Evolutionary conservation across 2,888 invertebrate species (phyloP), one percentile per base, ranked within the genome.

Genomic region (Drosophila pseudotalamancana): DNA sequence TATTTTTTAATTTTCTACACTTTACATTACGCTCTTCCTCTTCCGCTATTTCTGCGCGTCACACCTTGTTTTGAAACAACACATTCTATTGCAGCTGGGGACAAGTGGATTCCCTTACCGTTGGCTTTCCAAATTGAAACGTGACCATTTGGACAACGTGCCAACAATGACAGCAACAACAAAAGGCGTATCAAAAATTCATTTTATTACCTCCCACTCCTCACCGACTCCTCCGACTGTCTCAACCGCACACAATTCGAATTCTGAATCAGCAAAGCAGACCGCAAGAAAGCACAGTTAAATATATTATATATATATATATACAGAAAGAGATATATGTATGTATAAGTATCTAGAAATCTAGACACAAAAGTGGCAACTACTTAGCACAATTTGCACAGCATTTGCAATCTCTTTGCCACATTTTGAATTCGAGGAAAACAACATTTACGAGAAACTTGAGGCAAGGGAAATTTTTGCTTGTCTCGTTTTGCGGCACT

Each of bases 401-500:
- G 54, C 53, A 50, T 64, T 72, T 42, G 32, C 56, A 55, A 56
- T 40, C 25, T 50, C 43, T 18, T 43, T 71, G 48, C 12, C 34
- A 32, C 43, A 55, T 59, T 65, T 56, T 34, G 14, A 8, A 35
- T 46, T 18, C 14, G 3, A 25, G 11, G 3, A n/a, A 40, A 21
- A 18, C 39, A 34, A 43, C 43, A 51, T 40, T 21, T 19, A 21
- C 23, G 25, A 35, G 50, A 32, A 37, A 46, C 42, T 60, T 45
- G 29, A 27, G 35, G 18, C 31, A 16, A 32, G 49, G 23, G 4
- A 65, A 68, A 62, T 55, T 65, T 72, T 25, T 25, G 23, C 53
- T 62, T 50, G 39, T 55, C 29, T 51, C 59, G 68, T 76, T 76
- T 76, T 76, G 69, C 42, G 69, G 77, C 69, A 76, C 76, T 76